phyloP scores from a whole-genome alignment of 2,113 vertebrate species.

The Dasypus novemcinctus region DNA sequence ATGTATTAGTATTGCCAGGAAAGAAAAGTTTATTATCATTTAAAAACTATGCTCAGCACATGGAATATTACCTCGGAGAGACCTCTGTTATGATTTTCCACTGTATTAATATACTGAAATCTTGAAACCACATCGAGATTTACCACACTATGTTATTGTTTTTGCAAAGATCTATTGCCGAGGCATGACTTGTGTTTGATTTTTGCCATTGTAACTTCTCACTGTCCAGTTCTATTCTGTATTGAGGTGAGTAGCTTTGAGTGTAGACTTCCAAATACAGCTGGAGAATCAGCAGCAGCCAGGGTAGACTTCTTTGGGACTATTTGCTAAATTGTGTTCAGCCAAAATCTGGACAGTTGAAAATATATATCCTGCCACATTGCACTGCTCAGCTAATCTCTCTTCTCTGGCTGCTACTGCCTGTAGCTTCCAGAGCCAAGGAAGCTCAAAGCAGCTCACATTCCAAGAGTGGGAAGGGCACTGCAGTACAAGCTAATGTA shows the following conservation, averaged over 20 bases:
- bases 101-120: background rate
- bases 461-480: background rate
- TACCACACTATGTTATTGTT: background rate
- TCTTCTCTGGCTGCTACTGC: slow-evolving; percentile 29
- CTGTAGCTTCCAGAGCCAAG: background rate
- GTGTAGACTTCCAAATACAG: background rate
- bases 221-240: background rate
- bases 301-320: background rate
- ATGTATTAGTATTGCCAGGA: background rate
- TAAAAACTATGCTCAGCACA: background rate
- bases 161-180: background rate
- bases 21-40: background rate
- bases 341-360: slow-evolving; percentile 28
- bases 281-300: background rate
- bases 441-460: background rate
- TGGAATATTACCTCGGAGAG: background rate
- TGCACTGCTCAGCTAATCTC: slow-evolving; percentile 4
- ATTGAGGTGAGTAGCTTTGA: background rate
- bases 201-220: background rate
- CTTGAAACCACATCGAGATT: background rate
- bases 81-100: background rate
- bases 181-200: background rate
- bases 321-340: background rate
- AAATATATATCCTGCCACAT: slow-evolving; percentile 11
- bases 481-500: background rate